Evolutionary conservation across 2,797 vertebrate genomes (phyloP), one percentile per base, ranked within the genome.

Genomic region (Centropyge bicolor): DNA sequence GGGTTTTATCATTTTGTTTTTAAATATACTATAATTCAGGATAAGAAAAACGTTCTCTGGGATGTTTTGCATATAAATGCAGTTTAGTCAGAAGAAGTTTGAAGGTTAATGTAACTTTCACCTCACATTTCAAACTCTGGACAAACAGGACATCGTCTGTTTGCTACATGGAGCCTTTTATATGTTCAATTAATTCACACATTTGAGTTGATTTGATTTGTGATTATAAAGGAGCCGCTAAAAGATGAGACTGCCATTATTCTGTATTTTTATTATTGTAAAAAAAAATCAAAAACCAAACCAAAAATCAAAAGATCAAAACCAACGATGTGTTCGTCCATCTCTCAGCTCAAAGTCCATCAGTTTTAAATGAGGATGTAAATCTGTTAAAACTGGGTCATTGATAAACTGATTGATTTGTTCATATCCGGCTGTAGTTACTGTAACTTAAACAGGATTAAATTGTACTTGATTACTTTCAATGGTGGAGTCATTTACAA

Each of bases 241-340:
- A 31, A 31, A 31, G 27, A 31, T 36, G 40, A 80, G 56, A 9
- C 31, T n/a, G 55, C 17, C 2, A 22, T 55, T 59, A 49, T 75
- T 81, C 41, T 48, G 12, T 17, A 46, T 52, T 66, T 54, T 38
- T 52, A 36, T 59, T 60, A 35, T 27, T 38, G 45, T 57, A 41
- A 17, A 51, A n/a, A n/a, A n/a, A n/a, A n/a, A n/a, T n/a, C n/a
- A n/a, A n/a, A n/a, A n/a, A n/a, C n/a, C n/a, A n/a, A n/a, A n/a
- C n/a, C n/a, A n/a, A n/a, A 41, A 46, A 81, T 54, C 31, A 80
- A 74, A 79, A 65, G 71, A 74, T 7, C 68, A 61, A 59, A 83
- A 57, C 48, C 40, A 63, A 43, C 71, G 79, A 69, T 5, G 60
- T 41, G 48, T 69, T 3, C 5, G 2, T 20, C 8, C n/a, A n/a